Conservation (phyloP, 2,888 invertebrate genomes). For the Notodonta ziczac region DNA sequence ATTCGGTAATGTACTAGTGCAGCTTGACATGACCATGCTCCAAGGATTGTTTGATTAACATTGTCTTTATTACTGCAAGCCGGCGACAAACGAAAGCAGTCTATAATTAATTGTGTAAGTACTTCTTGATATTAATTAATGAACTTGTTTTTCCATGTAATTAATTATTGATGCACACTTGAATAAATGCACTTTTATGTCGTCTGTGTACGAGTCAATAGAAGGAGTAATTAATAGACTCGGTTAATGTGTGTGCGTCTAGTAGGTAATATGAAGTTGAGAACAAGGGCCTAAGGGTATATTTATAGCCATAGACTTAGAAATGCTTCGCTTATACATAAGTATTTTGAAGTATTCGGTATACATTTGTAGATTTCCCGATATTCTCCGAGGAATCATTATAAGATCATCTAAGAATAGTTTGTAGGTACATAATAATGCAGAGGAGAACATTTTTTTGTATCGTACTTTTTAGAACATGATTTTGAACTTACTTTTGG, state of each 20-base stretch:
- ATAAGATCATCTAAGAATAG: too few relatives aligned
- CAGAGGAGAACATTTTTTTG: too few relatives aligned
- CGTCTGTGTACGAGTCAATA: background rate
- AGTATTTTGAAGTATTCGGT: too few relatives aligned
- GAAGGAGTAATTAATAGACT: background rate
- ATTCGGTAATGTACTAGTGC: background rate
- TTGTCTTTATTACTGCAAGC: background rate
- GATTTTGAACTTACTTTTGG: too few relatives aligned
- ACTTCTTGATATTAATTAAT: conserved; percentile 2
- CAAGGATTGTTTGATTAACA: background rate
- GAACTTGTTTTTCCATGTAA: conserved; percentile 3
- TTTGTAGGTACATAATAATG: too few relatives aligned
- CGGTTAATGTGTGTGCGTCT: background rate
- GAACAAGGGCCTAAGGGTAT: background rate
- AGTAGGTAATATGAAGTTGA: background rate
- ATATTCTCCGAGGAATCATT: too few relatives aligned
- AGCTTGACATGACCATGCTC: background rate
- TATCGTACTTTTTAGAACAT: too few relatives aligned
- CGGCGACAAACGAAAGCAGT: background rate
- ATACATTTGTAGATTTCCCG: too few relatives aligned
- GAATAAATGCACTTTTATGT: background rate
- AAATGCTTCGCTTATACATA: too few relatives aligned
- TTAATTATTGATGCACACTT: background rate
- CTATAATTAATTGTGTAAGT: background rate
- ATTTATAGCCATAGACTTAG: too few relatives aligned